Base-by-base conservation (phyloP, 2,888 invertebrate species). In the Timema podura region DNA sequence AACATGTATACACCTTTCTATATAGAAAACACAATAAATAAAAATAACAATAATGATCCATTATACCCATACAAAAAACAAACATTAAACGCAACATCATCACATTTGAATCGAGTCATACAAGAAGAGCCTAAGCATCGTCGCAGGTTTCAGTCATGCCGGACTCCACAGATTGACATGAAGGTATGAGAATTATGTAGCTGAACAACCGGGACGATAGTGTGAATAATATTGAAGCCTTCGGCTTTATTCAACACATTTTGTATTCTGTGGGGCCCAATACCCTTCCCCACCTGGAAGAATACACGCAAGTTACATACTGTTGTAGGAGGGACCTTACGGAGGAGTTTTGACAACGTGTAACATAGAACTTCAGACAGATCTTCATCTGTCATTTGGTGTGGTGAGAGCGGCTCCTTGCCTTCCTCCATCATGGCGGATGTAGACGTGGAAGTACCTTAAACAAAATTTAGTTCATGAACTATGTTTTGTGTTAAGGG, bases 161-260 rank as follows among this genome's bases (percentile, higher is more conserved):
- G 84, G 75, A 93, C 86, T 30, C 92, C 93, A 82, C 90, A 91
- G 80, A 94, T 87, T 74, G 93, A 93, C 76, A 94, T 85, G 83
- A 92, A 91, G 77, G 92, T 92, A 83, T 89, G 89, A 75, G 89
- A 89, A 83, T 90, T 91, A 82, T 92, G 91, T 78, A 94, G 85
- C 80, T 90, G 89, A 75, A 87, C 86, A 74, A 92, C 93, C 68
- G 94, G 94, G 82, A 93, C 86, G 73, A 91, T 85, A 13, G 91
- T 92, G 76, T 89, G 88, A 70, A 90, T 89, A 75, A 91, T 85
- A 67, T 83, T 81, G 80, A 84, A 77, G 73, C 77, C 77, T 48
- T 72, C 70, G 15, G 77, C 76, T 59, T 77, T 79, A 16, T 77
- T 76, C 15, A 83, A 77, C 30, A 81, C 79, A 69, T 78, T 76